Evolutionary conservation across 1,140 invertebrate species (phyloP).

Genomic region (Bombus fervidus): DNA sequence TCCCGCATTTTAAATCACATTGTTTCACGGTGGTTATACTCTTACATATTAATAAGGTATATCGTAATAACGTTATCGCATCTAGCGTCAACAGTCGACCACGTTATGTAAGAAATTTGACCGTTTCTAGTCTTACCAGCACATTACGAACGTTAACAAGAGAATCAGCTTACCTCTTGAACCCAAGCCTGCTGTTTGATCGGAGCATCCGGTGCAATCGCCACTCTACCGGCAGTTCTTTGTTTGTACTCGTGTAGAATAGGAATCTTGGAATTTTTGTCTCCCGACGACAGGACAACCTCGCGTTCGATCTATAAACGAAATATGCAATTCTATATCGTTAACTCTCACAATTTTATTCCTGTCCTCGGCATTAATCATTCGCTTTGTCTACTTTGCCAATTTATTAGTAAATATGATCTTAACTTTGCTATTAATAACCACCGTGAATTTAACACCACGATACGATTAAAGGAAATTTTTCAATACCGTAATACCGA

Average conservation of each 20-base stretch:
- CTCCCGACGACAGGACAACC: conserved; percentile 86
- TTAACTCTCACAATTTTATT: neutral
- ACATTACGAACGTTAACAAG: conserved; percentile 9
- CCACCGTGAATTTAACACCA: no score
- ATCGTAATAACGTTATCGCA: neutral
- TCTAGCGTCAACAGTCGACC: neutral
- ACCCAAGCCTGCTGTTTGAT: conserved; percentile 86
- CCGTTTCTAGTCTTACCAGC: neutral
- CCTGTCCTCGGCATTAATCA: rapidly evolving
- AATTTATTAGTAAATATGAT: neutral
- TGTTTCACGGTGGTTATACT: no score
- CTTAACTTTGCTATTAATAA: neutral
- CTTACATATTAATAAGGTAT: neutral
- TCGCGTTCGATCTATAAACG: conserved; percentile 87
- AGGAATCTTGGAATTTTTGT: conserved; percentile 89
- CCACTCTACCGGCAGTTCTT: conserved; percentile 82
- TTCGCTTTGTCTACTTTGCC: neutral
- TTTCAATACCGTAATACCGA: no score
- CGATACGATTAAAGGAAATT: neutral
- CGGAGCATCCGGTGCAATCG: conserved; percentile 89
- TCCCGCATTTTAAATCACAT: no score
- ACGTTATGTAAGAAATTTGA: neutral
- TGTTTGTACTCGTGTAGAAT: conserved; percentile 89
- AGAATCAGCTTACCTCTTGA: conserved; percentile 77
- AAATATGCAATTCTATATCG: neutral